phyloP scores from a whole-genome alignment of 2,113 vertebrate genomes.

The Pipra filicauda region DNA sequence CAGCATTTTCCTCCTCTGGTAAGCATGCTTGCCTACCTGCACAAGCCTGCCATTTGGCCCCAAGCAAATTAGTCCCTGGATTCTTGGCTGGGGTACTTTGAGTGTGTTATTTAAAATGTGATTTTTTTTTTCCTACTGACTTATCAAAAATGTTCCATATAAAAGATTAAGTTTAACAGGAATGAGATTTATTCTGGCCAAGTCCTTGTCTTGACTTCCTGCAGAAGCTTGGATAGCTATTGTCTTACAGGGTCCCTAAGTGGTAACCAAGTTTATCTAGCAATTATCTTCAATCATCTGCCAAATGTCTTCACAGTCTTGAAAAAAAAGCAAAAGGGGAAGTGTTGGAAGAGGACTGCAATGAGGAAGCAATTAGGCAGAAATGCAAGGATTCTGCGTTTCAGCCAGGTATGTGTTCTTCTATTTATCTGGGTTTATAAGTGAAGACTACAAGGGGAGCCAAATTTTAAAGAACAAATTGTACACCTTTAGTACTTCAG shows the following conservation, averaged over 20 bases:
- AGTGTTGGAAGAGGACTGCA: neutral
- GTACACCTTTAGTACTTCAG: slow-evolving; percentile 28
- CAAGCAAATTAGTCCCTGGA: neutral
- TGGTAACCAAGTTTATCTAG: slow-evolving; percentile 13
- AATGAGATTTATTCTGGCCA: slow-evolving; percentile 31
- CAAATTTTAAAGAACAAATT: slow-evolving; percentile 55
- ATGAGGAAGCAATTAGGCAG: slow-evolving; percentile 1
- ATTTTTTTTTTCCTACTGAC: slow-evolving; percentile 19
- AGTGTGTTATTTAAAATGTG: neutral
- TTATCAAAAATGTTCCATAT: neutral
- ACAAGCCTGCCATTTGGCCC: neutral
- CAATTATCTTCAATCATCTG: neutral
- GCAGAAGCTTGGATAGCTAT: neutral
- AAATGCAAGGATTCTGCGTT: slow-evolving; percentile 4
- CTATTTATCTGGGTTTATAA: slow-evolving; percentile 19
- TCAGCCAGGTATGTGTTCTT: slow-evolving; percentile 15
- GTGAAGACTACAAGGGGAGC: neutral
- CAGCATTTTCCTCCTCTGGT: neutral
- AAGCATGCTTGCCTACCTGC: neutral
- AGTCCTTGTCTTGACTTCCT: neutral
- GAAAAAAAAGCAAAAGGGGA: neutral
- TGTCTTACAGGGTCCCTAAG: neutral
- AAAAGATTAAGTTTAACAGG: neutral
- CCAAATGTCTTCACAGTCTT: neutral
- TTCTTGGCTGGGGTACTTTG: neutral